A percentile compares a stretch with the other conserved stretches of the same genome.
These are phyloP conservation scores for Tinea pellionella DNA, from an alignment of 2,888 invertebrate genomes.

Conservation along the genomic window DNA sequence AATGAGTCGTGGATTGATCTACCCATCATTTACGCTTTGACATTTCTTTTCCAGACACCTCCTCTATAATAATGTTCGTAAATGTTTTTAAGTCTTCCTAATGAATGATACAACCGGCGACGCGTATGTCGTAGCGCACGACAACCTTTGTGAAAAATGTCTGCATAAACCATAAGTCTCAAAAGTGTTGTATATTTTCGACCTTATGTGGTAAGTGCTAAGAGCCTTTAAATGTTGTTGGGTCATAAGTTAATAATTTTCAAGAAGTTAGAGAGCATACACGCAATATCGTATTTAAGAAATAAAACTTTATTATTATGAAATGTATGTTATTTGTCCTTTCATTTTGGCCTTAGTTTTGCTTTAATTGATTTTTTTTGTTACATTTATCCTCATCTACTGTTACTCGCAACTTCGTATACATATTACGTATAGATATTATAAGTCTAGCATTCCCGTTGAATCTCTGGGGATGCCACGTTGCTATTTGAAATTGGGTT, in stretches of 20 bases:
- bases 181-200: not conserved
- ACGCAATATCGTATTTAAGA: conserved; percentile 15
- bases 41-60: too few species aligned
- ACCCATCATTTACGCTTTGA: too few species aligned
- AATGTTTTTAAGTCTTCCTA: too few species aligned
- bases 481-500: too few species aligned
- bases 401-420: too few species aligned
- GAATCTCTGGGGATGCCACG: too few species aligned
- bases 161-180: not conserved
- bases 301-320: conserved; percentile 14
- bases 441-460: too few species aligned
- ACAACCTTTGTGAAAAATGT: not conserved
- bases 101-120: not conserved
- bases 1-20: too few species aligned
- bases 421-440: too few species aligned
- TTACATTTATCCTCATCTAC: too few species aligned
- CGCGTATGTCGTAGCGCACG: not conserved
- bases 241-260: not conserved
- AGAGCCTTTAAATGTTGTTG: not conserved
- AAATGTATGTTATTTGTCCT: not conserved
- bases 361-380: not conserved
- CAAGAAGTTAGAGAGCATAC: not conserved
- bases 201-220: not conserved
- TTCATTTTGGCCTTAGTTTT: not conserved
- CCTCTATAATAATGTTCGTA: too few species aligned